phyloP scores from a whole-genome alignment of 2,888 invertebrate species.

The Agrilus cyanescens region DNA sequence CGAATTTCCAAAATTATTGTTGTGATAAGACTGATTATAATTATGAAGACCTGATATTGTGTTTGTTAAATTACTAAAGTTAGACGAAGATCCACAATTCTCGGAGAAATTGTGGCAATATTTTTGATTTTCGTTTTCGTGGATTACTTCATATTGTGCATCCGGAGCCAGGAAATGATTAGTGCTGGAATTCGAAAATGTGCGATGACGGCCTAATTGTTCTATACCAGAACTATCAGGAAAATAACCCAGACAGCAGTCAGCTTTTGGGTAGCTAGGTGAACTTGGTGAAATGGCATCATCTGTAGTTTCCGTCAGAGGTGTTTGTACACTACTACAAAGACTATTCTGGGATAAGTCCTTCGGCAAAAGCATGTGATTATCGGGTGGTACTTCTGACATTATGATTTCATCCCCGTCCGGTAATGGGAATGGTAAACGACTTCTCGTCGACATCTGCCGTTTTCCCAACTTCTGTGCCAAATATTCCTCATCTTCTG shows the following conservation, averaged over 20 bases:
- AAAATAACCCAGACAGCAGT: conserved; percentile 29
- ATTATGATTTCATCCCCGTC: conserved; percentile 29
- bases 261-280: conserved; percentile 19
- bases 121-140: conserved; percentile 34
- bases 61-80: conserved; percentile 29
- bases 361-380: conserved; percentile 26
- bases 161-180: conserved; percentile 44
- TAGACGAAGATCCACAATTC: conserved; percentile 6
- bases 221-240: conserved; percentile 22
- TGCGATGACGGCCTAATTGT: conserved; percentile 14
- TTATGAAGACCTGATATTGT: conserved; percentile 34
- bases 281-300: conserved; percentile 29
- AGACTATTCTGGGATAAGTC: conserved; percentile 32
- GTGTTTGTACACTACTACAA: conserved; percentile 32
- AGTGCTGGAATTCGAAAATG: conserved; percentile 19
- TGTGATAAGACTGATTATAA: conserved; percentile 29
- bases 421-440: conserved; percentile 43
- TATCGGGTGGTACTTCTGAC: conserved; percentile 15
- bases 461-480: conserved; percentile 44
- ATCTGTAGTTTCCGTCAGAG: conserved; percentile 35
- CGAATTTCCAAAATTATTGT: conserved; percentile 16
- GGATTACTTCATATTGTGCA: conserved; percentile 51
- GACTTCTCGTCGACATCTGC: conserved; percentile 46
- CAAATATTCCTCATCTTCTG: conserved; percentile 45
- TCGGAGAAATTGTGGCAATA: conserved; percentile 17